Percentiles rank a stretch among this genome's conserved stretches.
Evolutionary conservation across 2,888 invertebrate species (phyloP).

Genomic region (Parthenolecanium corni): DNA sequence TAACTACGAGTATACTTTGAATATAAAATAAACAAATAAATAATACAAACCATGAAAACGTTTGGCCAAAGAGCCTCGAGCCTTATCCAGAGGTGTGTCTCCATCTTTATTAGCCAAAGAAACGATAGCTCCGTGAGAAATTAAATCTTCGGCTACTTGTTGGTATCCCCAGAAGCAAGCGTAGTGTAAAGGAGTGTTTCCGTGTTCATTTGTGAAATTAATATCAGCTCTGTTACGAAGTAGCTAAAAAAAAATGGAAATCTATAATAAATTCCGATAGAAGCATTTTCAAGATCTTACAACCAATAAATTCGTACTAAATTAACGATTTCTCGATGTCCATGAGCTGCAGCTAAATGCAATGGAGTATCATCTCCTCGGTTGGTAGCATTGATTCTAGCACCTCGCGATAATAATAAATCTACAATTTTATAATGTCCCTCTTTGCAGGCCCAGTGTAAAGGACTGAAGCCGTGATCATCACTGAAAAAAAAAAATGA

Average conservation of each 20-base stretch:
- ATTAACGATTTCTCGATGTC: slow-evolving; percentile 83
- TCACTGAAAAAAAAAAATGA: slow-evolving; percentile 56
- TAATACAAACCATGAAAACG: slow-evolving; percentile 48
- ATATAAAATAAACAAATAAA: slow-evolving; percentile 5
- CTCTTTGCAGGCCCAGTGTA: slow-evolving; percentile 97
- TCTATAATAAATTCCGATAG: too few species aligned
- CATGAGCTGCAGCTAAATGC: slow-evolving; percentile 93
- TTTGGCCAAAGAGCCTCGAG: slow-evolving; percentile 71
- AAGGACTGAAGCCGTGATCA: slow-evolving; percentile 97
- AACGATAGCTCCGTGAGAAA: slow-evolving; percentile 80
- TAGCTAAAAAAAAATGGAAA: slow-evolving; percentile 48
- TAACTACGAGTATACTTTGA: too few species aligned
- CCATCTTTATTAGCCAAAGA: slow-evolving; percentile 92
- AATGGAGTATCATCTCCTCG: slow-evolving; percentile 98
- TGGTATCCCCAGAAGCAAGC: slow-evolving; percentile 98
- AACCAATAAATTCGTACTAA: slow-evolving; percentile 58
- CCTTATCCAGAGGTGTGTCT: slow-evolving; percentile 88
- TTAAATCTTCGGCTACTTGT: slow-evolving; percentile 84
- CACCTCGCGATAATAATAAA: slow-evolving; percentile 82
- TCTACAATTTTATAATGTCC: slow-evolving; percentile 92
- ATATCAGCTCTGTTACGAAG: slow-evolving; percentile 84
- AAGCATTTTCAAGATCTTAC: too few species aligned
- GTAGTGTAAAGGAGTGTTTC: slow-evolving; percentile 95
- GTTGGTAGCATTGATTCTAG: slow-evolving; percentile 93
- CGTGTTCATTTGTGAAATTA: slow-evolving; percentile 96